Evolutionary conservation across 2,797 vertebrate species (phyloP), one percentile per base, ranked within the genome.

Genomic region (Macropodus opercularis): DNA sequence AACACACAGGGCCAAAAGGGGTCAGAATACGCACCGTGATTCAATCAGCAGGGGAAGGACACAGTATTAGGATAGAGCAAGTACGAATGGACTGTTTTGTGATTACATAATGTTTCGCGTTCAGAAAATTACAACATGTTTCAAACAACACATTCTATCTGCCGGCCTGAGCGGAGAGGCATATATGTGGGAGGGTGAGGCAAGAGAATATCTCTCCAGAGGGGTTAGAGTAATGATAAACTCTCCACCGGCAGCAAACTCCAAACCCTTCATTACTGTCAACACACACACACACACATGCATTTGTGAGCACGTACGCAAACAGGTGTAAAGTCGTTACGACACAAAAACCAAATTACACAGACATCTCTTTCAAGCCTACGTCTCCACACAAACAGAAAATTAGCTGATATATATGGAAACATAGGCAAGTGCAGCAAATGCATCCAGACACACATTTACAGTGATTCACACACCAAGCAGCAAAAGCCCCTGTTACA

Each of bases 181-280:
- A 68, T 65, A 41, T 71, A 59, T 48, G 77, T 83, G 77, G 85
- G 84, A 81, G 68, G 77, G 41, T 56, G 47, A 56, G 53, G 63
- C 52, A 68, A 58, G 43, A 74, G 68, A 69, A 80, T 60, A 32
- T 81, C 59, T 80, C 75, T 72, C 79, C 63, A 63, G 72, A 56
- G 78, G 87, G 77, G 87, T 88, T 79, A 80, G 65, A 79, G 69
- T 79, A 75, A 87, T 85, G 79, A 88, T 77, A 79, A 89, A 89
- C 81, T 86, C 77, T 57, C 56, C 32, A 60, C 51, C 36, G 13
- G 50, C 62, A 62, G 57, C 67, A 79, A 84, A 75, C 77, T 71
- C 62, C 61, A 79, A 85, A 80, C 62, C 77, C 53, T 73, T 83
- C 75, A 79, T 81, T 81, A 66, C 52, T 44, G 61, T 79, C 75